Evolutionary conservation across 2,888 invertebrate genomes (phyloP).

Genomic region (Morpho helenor): DNA sequence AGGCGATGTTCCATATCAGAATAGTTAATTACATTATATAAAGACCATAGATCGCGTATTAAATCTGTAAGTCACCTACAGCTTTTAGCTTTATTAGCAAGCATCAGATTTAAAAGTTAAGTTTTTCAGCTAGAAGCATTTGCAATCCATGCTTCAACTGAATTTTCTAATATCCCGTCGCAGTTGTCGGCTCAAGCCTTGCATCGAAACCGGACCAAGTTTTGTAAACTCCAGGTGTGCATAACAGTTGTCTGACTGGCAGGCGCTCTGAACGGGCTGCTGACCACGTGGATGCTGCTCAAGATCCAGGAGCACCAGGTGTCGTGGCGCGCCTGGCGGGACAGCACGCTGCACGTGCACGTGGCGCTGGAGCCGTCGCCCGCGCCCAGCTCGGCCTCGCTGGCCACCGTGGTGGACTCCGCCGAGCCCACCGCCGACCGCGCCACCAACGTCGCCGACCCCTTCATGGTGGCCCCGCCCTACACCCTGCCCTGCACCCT

Average conservation of each 20-base stretch:
- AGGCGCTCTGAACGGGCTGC: slow-evolving; percentile 68
- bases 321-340: slow-evolving; percentile 71
- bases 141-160: no score
- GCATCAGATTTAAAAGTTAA: no score
- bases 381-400: slow-evolving; percentile 33
- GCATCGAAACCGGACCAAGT: no score
- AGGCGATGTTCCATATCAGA: no score
- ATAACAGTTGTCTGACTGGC: background rate
- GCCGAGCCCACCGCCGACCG: slow-evolving; percentile 52
- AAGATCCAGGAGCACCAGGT: slow-evolving; percentile 73
- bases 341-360: slow-evolving; percentile 66
- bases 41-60: no score
- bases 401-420: slow-evolving; percentile 39
- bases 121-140: no score
- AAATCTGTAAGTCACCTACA: no score
- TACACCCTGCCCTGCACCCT: slow-evolving; percentile 41
- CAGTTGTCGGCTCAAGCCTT: no score
- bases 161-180: no score
- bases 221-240: no score
- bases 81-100: no score
- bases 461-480: slow-evolving; percentile 56
- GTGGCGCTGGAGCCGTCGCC: slow-evolving; percentile 47
- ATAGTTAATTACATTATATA: no score
- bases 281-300: slow-evolving; percentile 73
- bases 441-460: slow-evolving; percentile 57